Base-by-base conservation (phyloP, 2,888 invertebrate species). In the Cheiracanthium punctorium region DNA sequence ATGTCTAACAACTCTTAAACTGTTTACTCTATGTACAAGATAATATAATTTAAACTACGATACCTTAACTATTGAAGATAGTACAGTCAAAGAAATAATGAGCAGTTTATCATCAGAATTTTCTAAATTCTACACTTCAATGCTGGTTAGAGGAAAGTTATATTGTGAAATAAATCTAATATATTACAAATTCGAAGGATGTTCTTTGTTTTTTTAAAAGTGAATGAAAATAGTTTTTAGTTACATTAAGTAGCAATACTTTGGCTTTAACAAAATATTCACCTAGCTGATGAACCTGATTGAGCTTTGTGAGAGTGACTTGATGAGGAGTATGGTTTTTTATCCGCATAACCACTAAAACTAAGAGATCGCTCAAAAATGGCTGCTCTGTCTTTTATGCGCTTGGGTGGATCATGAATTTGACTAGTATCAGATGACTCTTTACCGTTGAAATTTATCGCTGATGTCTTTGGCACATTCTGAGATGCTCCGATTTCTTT, bases 361-460 rank as follows among this genome's bases (percentile, higher is more conserved):
- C 86, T 87, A 64, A 87, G 32, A 1, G 86, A 87, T 33, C 86
- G 75, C 74, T 88, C 88, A 10, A 88, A 88, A 43, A 88, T 73
- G 43, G 88, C 88, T 28, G 84, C 88, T 41, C 88, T 75, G 48
- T 88, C 88, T 24, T 76, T 41, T 2, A 88, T 80, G 24, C 81
- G 67, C 64, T 72, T 85, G 32, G 80, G 84, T 17, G 80, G 80
- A 28, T 71, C 80, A 37, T 72, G 70, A 4, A 37, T 64, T 52
- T 80, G 80, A 81, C 80, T 80, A 81, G 80, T n/a, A 72, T 76
- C 37, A 4, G 67, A 29, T 75, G 69, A 64, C 48, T 74, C 70
- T 32, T 85, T 70, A 32, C 75, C 80, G 33, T 80, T 80, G 12
- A 64, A 72, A 58, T 58, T 30, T 1, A 30, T 29, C 58, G 41